phyloP scores from a whole-genome alignment of 2,888 invertebrate species.

The Corythucha ciliata region DNA sequence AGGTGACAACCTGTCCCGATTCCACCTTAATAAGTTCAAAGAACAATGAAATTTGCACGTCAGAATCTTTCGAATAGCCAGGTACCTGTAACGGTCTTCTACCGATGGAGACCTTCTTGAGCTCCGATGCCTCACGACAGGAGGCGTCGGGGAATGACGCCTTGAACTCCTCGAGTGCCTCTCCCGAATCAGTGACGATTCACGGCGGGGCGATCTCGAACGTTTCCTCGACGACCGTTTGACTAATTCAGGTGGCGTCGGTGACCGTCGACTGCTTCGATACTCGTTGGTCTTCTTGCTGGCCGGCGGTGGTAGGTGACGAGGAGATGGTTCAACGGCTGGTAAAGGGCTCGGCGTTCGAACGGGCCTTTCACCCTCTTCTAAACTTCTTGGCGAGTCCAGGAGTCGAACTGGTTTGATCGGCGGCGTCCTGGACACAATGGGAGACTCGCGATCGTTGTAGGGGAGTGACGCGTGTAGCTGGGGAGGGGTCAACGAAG shows the following conservation, averaged over 20 bases:
- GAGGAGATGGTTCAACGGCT: constrained; percentile 1
- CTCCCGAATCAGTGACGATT: not conserved
- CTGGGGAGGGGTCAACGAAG: too few relatives aligned
- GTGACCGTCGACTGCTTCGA: not conserved
- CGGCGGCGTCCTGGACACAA: too few relatives aligned
- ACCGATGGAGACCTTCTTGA: constrained; percentile 18
- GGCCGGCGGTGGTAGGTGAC: not conserved
- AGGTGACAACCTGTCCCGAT: constrained; percentile 23
- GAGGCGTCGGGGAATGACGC: constrained; percentile 9
- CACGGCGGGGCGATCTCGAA: constrained; percentile 5
- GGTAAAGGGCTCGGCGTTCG: constrained; percentile 23
- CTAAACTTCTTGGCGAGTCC: constrained; percentile 19
- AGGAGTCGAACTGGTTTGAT: too few relatives aligned
- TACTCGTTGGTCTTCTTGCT: too few relatives aligned
- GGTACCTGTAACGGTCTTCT: constrained; percentile 19
- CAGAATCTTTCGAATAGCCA: too few relatives aligned
- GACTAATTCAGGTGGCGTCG: constrained; percentile 11
- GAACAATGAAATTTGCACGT: not conserved
- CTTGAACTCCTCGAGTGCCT: constrained; percentile 15
- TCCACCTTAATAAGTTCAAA: constrained; percentile 15
- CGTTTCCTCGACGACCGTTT: constrained; percentile 10
- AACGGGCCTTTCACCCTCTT: constrained; percentile 27
- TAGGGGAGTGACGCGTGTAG: too few relatives aligned
- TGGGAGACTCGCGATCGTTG: too few relatives aligned
- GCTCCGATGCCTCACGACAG: constrained; percentile 1